Conservation (phyloP, 2,888 invertebrate genomes). For the Limulus polyphemus region DNA sequence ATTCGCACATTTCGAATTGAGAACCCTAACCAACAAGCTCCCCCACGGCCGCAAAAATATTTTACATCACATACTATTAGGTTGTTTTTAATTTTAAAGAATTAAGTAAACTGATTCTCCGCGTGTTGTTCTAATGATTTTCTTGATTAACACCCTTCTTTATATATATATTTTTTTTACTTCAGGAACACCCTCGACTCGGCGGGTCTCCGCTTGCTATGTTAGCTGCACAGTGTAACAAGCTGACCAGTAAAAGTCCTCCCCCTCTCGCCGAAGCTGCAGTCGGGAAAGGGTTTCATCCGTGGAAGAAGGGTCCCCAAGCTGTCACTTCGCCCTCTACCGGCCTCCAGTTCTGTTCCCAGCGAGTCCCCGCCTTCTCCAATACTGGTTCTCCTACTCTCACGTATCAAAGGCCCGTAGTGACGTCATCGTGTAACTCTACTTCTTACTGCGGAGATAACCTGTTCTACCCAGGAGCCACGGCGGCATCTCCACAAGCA, state of each 20-base stretch:
- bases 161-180: too few relatives aligned
- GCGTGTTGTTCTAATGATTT: too few relatives aligned
- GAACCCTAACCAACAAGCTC: too few relatives aligned
- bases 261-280: slow-evolving; percentile 91
- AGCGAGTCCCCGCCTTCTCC: slow-evolving; percentile 17
- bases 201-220: slow-evolving; percentile 91
- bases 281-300: slow-evolving; percentile 91
- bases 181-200: slow-evolving; percentile 88
- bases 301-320: slow-evolving; percentile 68
- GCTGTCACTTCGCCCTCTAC: slow-evolving; percentile 34
- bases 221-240: slow-evolving; percentile 96
- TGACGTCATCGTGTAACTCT: slow-evolving; percentile 50
- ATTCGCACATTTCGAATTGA: too few relatives aligned
- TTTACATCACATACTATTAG: too few relatives aligned
- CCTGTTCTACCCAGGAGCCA: slow-evolving; percentile 23
- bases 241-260: slow-evolving; percentile 85
- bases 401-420: slow-evolving; percentile 40
- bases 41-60: too few relatives aligned
- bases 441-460: slow-evolving; percentile 55
- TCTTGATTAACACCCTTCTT: too few relatives aligned
- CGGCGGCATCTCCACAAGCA: slow-evolving; percentile 26
- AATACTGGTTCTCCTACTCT: slow-evolving; percentile 13
- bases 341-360: slow-evolving; percentile 3
- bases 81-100: too few relatives aligned
- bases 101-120: too few relatives aligned